Percentiles rank a stretch among this genome's conserved stretches.
Conservation (phyloP, 2,797 vertebrate species). For the Platyrinchus mystaceus region DNA sequence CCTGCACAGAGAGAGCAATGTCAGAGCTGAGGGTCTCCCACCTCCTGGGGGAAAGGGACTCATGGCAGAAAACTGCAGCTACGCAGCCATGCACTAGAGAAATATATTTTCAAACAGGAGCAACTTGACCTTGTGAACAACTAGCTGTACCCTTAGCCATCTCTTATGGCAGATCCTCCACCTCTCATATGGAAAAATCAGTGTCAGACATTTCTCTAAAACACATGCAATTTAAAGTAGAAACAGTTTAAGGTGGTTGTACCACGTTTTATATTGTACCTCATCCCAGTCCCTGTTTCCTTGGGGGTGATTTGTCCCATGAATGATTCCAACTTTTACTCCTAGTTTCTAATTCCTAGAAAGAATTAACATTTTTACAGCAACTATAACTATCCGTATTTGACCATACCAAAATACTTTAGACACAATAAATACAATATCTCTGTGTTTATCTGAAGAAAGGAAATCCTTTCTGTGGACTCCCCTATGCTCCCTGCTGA, state of each 20-base stretch:
- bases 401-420: background rate
- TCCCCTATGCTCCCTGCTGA: background rate
- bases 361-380: background rate
- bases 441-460: background rate
- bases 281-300: background rate
- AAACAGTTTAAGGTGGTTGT: background rate
- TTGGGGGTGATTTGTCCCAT: background rate
- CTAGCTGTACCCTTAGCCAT: background rate
- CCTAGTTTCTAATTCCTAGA: background rate
- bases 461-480: background rate
- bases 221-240: background rate
- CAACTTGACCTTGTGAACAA: background rate
- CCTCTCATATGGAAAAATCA: background rate
- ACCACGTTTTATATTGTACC: background rate
- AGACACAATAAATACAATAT: background rate
- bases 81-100: background rate
- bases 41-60: background rate
- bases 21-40: background rate
- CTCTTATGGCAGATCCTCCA: background rate
- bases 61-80: background rate
- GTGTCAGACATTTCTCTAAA: background rate
- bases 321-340: background rate
- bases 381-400: background rate
- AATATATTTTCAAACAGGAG: background rate
- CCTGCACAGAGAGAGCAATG: background rate